Conservation (phyloP, 2,888 invertebrate genomes). For the Drosophila paracracens region DNA sequence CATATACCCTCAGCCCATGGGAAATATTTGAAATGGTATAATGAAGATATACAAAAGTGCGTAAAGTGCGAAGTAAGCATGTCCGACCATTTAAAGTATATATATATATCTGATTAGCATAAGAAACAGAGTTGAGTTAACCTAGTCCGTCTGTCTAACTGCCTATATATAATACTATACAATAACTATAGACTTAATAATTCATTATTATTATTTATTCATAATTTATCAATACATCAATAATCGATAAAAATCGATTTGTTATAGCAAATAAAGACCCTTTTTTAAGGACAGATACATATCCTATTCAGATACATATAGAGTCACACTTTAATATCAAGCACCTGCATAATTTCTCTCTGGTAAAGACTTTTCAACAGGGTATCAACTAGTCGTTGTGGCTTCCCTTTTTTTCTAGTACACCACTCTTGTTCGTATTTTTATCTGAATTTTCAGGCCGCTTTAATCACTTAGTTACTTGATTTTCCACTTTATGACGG, state of each 20-base stretch:
- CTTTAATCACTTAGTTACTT: slow-evolving; percentile 76
- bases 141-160: neutral
- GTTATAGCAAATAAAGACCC: neutral
- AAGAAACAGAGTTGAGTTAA: neutral
- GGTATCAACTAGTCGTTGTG: neutral
- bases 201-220: neutral
- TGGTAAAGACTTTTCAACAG: neutral
- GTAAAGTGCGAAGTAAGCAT: neutral
- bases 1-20: neutral
- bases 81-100: neutral
- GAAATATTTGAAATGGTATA: neutral
- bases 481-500: slow-evolving; percentile 80
- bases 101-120: neutral
- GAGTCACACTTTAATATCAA: neutral
- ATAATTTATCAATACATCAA: no score
- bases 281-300: no score
- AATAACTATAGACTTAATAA: neutral
- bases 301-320: no score
- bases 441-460: slow-evolving; percentile 31
- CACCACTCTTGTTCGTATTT: neutral
- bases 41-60: neutral
- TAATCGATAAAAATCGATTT: neutral
- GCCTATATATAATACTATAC: neutral
- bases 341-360: neutral
- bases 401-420: neutral